Conservation (phyloP, 1,140 invertebrate genomes). For the Saccostrea echinata region DNA sequence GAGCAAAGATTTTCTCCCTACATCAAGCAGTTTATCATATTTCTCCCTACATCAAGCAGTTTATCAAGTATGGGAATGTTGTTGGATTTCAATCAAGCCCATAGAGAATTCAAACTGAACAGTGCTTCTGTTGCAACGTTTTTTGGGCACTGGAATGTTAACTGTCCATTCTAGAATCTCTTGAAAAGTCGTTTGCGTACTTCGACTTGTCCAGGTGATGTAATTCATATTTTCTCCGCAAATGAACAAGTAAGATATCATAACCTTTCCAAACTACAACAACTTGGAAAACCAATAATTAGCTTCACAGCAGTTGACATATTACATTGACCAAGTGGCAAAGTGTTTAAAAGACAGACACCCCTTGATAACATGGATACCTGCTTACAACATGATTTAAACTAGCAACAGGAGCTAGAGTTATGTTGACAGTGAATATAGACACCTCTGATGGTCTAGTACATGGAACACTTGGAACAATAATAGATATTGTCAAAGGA, state of each 20-base stretch:
- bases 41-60: no score
- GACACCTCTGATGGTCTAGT: conserved; percentile 56
- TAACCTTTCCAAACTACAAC: conserved; percentile 39
- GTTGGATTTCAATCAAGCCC: no score
- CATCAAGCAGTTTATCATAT: no score
- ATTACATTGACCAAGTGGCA: conserved; percentile 5
- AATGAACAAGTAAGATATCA: conserved; percentile 38
- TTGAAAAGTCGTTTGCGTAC: conserved; percentile 9
- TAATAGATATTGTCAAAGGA: conserved; percentile 23
- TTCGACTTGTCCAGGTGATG: not conserved
- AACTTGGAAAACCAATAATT: not conserved
- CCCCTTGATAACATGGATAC: not conserved
- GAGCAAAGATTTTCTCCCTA: no score
- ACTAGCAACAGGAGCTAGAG: conserved; percentile 45
- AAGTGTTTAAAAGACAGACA: conserved; percentile 44
- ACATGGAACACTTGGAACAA: conserved; percentile 53
- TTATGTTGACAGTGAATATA: conserved; percentile 59
- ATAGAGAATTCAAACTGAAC: no score
- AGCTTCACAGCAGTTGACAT: conserved; percentile 33
- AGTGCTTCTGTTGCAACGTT: no score
- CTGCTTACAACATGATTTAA: conserved; percentile 17
- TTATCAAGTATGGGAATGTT: no score
- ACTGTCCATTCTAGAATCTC: no score
- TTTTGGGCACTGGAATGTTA: no score
- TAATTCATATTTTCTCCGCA: conserved; percentile 49